Percentiles rank a stretch among this genome's conserved stretches.
Evolutionary conservation across 2,797 vertebrate genomes (phyloP).

Genomic region (Vespertilio murinus): DNA sequence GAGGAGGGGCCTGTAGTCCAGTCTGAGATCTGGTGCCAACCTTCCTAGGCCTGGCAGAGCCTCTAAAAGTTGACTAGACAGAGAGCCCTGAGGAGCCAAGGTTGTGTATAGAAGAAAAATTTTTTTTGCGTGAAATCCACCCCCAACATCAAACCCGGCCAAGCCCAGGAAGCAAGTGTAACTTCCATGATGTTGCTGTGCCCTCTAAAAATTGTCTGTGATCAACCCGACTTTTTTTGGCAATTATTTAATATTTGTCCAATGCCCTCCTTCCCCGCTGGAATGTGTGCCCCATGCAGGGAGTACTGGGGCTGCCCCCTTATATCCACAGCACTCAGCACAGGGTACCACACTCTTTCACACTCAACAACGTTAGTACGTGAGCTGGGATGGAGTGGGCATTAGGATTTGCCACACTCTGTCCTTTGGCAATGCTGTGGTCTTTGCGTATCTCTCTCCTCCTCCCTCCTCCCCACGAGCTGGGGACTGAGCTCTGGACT

Average conservation of each 20-base stretch:
- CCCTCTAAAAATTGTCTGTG: neutral
- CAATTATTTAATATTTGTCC: neutral
- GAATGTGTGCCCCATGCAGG: neutral
- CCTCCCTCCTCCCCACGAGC: neutral
- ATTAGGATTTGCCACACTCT: neutral
- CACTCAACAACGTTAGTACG: neutral
- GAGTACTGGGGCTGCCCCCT: neutral
- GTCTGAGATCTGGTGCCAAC: no score
- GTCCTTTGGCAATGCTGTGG: neutral
- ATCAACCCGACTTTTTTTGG: neutral
- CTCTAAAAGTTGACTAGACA: neutral
- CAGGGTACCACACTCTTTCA: neutral
- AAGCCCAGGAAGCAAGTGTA: neutral
- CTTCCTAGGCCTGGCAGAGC: neutral
- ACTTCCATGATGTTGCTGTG: neutral
- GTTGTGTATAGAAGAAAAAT: neutral
- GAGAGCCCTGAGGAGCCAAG: neutral
- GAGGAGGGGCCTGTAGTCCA: neutral
- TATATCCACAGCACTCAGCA: no score
- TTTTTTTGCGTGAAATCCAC: neutral
- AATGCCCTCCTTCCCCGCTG: neutral
- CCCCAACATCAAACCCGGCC: accelerated
- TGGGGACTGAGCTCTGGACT: neutral
- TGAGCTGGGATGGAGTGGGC: neutral
- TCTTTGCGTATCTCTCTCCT: neutral